These are phyloP conservation scores for Caenorhabditis panamensis DNA, from an alignment of 2,888 invertebrate species.

Conservation along the genomic window DNA sequence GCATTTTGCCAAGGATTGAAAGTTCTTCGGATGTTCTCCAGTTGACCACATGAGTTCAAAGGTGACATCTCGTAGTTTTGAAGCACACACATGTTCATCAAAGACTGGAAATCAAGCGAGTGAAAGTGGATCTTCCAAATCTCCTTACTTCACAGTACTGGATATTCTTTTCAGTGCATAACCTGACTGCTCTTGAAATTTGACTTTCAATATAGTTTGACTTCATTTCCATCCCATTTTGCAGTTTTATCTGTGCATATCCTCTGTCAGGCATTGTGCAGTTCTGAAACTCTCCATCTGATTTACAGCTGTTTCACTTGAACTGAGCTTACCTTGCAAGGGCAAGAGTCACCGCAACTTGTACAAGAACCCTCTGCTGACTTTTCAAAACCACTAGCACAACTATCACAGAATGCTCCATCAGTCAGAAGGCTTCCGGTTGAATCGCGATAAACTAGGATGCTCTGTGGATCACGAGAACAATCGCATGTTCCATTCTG, in stretches of 20 bases:
- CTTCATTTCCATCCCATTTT: constrained; percentile 49
- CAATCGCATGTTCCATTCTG: constrained; percentile 48
- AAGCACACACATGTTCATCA: constrained; percentile 86
- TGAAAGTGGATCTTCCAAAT: too few relatives aligned
- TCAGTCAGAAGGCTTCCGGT: constrained; percentile 20
- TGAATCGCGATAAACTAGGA: constrained; percentile 28
- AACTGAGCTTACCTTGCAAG: constrained; percentile 7
- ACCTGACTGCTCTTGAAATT: constrained; percentile 7
- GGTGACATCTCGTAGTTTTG: constrained; percentile 81
- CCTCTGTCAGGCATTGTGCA: constrained; percentile 35
- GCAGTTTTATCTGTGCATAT: constrained; percentile 38
- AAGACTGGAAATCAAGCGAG: constrained; percentile 12
- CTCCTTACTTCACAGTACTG: constrained; percentile 36
- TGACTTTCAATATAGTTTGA: constrained; percentile 43
- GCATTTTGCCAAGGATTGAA: constrained; percentile 64
- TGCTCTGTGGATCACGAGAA: neutral
- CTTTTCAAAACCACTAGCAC: constrained; percentile 34
- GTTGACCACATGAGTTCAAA: constrained; percentile 61
- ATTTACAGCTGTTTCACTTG: neutral
- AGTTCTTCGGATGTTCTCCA: constrained; percentile 43
- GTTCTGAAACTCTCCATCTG: constrained; percentile 10
- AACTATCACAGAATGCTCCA: constrained; percentile 42
- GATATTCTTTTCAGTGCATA: constrained; percentile 37
- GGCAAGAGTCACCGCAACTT: constrained; percentile 28
- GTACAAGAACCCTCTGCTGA: constrained; percentile 19